Conservation (phyloP, 2,113 vertebrate genomes). For the Numenius arquata region DNA sequence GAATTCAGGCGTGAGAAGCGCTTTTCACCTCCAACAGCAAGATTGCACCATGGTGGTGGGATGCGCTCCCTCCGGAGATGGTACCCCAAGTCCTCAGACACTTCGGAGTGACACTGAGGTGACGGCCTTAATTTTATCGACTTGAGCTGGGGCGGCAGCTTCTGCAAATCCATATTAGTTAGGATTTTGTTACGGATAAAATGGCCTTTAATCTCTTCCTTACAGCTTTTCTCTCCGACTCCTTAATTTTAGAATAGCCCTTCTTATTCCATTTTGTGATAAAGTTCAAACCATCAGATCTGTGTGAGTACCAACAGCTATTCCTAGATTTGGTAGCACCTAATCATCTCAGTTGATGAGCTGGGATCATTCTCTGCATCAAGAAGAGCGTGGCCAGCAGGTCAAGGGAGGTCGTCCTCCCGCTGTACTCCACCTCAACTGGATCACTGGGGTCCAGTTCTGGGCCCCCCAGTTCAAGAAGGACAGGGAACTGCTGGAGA, state of each 20-base stretch:
- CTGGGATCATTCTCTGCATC: neutral
- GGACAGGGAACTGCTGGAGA: no score
- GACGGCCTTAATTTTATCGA: neutral
- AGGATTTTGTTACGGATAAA: neutral
- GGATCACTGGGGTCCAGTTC: no score
- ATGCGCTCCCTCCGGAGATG: rapidly evolving
- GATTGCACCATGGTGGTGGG: rapidly evolving
- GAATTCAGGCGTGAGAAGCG: neutral
- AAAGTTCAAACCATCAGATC: neutral
- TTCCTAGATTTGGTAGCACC: neutral
- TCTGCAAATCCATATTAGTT: neutral
- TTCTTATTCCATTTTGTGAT: neutral
- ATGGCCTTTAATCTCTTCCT: neutral
- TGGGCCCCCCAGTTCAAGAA: no score
- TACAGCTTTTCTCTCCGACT: neutral
- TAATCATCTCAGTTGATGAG: neutral
- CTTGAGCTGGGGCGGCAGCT: neutral
- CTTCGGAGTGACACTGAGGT: neutral
- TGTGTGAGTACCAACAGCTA: neutral
- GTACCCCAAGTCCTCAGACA: neutral
- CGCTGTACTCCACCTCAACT: no score
- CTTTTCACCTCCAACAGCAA: neutral
- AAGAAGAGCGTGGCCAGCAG: no score
- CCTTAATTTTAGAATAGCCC: neutral
- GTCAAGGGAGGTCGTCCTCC: no score